Percentiles rank a stretch among this genome's conserved stretches.
Evolutionary conservation across 2,797 vertebrate species (phyloP).

Genomic region (Chelmon rostratus): DNA sequence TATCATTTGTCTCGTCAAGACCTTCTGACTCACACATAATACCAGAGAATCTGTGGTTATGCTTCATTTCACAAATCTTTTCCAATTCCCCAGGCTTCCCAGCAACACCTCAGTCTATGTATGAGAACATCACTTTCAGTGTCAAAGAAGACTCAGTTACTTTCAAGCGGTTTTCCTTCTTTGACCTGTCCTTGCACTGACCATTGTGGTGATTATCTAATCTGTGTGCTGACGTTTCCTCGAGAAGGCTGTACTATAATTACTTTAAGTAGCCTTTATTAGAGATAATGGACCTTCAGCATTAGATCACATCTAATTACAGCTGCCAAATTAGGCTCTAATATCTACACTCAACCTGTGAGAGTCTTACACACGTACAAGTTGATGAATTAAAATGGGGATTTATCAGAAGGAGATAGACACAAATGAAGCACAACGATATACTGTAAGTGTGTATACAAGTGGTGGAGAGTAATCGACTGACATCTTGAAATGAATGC

Average conservation of each 20-base stretch:
- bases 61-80: conserved; percentile 37
- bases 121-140: conserved; percentile 18
- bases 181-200: conserved; percentile 55
- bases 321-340: conserved; percentile 49
- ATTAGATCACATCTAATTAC: conserved; percentile 60
- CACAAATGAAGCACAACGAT: conserved; percentile 1
- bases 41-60: not conserved
- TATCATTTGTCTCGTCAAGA: conserved; percentile 35
- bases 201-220: conserved; percentile 59
- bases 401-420: not conserved
- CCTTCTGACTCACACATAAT: conserved; percentile 15
- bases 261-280: conserved; percentile 65
- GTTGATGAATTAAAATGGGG: conserved; percentile 30
- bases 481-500: not conserved
- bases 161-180: conserved; percentile 29
- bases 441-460: not conserved
- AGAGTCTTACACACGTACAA: conserved; percentile 34
- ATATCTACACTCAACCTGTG: conserved; percentile 37
- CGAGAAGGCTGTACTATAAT: conserved; percentile 57
- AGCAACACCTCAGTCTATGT: conserved; percentile 12
- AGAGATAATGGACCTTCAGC: conserved; percentile 61
- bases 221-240: conserved; percentile 42
- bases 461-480: not conserved
- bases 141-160: conserved; percentile 4
- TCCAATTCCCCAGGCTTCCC: conserved; percentile 12